These are phyloP conservation scores for Cyrtonyx montezumae DNA, from an alignment of 2,113 vertebrate genomes.

Conservation along the genomic window DNA sequence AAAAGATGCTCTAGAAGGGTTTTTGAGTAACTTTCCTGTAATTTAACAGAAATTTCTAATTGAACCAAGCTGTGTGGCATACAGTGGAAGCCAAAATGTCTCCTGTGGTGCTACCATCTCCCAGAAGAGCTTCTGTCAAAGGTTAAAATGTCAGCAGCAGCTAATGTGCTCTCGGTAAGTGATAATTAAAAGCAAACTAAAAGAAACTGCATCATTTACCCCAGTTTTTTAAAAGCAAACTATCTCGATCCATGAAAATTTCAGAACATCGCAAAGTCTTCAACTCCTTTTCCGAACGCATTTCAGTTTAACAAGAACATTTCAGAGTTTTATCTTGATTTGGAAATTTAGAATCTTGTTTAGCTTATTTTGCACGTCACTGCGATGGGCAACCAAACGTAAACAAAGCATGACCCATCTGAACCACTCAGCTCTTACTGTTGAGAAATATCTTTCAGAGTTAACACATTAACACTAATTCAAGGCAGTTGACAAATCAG, in stretches of 20 bases:
- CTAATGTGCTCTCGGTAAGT: not conserved
- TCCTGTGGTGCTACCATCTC: too few relatives aligned
- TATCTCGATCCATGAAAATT: accelerated
- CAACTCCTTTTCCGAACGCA: not conserved
- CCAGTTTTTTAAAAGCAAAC: not conserved
- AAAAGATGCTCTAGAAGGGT: not conserved
- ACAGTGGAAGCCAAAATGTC: not conserved
- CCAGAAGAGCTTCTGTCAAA: not conserved
- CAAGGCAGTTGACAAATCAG: not conserved
- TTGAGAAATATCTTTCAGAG: not conserved
- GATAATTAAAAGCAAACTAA: not conserved
- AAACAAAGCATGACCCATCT: not conserved
- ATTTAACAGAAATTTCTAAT: not conserved
- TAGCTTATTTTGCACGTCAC: not conserved
- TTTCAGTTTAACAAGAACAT: not conserved
- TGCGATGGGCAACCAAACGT: not conserved
- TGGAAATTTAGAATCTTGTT: not conserved
- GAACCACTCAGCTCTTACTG: not conserved
- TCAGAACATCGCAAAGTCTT: not conserved
- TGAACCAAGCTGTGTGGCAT: not conserved
- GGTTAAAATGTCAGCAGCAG: not conserved
- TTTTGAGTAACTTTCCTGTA: not conserved
- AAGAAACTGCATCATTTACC: not conserved
- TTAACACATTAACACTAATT: not conserved
- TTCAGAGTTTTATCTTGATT: not conserved